A percentile compares a stretch with the other conserved stretches of the same genome.
Evolutionary conservation across 2,113 vertebrate species (phyloP).

Genomic region (Pampusana beccarii): DNA sequence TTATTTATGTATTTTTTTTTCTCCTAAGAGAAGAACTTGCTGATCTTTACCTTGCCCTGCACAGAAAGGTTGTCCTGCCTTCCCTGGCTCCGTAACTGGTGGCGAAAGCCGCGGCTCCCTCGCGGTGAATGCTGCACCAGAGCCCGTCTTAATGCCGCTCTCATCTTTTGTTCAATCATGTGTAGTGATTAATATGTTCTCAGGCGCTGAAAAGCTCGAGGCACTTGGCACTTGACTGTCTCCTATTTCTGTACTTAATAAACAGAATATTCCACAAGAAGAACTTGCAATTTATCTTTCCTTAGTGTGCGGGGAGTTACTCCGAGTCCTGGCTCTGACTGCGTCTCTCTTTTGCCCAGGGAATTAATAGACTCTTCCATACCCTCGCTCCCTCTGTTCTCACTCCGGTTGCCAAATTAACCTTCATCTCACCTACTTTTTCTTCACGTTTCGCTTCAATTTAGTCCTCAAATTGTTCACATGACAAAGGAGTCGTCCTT

Average conservation of each 20-base stretch:
- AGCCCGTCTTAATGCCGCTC: neutral
- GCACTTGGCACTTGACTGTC: constrained; percentile 37
- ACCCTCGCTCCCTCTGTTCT: neutral
- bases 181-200: constrained; percentile 18
- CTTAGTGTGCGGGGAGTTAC: neutral
- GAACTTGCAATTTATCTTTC: constrained; percentile 35
- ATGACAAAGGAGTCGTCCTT: constrained; percentile 10
- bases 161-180: neutral
- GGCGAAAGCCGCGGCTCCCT: neutral
- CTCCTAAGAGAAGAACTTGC: neutral
- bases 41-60: neutral
- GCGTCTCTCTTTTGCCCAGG: neutral
- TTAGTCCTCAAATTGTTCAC: constrained; percentile 52
- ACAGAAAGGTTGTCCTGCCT: neutral
- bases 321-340: neutral
- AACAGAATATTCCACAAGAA: constrained; percentile 44
- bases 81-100: neutral
- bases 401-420: constrained; percentile 13
- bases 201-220: neutral
- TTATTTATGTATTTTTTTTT: rapidly evolving
- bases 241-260: constrained; percentile 38
- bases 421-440: constrained; percentile 56
- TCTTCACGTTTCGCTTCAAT: constrained; percentile 39
- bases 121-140: neutral
- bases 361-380: constrained; percentile 50